Conservation (phyloP, 2,888 invertebrate species). For the Hydroisotoma schaefferi region DNA sequence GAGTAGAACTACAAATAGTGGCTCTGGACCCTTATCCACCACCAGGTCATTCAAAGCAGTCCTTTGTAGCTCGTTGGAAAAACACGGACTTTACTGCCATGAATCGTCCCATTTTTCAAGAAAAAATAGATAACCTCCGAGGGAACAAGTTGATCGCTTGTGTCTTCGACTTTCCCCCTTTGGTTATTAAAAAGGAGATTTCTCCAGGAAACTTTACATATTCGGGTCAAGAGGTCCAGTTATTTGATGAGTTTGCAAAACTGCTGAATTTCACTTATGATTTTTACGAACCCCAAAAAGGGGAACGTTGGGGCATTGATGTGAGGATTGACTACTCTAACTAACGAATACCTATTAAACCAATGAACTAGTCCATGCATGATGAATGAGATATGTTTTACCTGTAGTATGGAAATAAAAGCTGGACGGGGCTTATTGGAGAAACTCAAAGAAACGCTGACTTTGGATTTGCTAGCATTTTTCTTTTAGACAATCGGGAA, state of each 20-base stretch:
- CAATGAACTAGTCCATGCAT: neutral
- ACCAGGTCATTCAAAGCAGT: constrained; percentile 37
- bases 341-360: too few species aligned
- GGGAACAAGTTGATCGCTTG: constrained; percentile 34
- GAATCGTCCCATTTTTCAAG: constrained; percentile 38
- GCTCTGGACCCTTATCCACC: constrained; percentile 46
- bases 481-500: constrained; percentile 42
- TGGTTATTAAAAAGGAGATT: constrained; percentile 39
- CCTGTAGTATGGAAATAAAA: constrained; percentile 16
- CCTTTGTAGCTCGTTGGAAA: constrained; percentile 39
- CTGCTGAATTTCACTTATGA: constrained; percentile 44
- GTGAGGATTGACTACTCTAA: too few species aligned
- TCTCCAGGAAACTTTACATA: constrained; percentile 30
- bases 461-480: constrained; percentile 45
- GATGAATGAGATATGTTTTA: neutral
- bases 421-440: constrained; percentile 46
- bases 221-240: constrained; percentile 39
- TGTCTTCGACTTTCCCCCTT: constrained; percentile 47
- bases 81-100: constrained; percentile 7
- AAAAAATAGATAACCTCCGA: constrained; percentile 45
- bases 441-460: constrained; percentile 42
- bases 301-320: constrained; percentile 39
- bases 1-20: constrained; percentile 38
- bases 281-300: constrained; percentile 41
- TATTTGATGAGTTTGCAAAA: constrained; percentile 39